These are phyloP conservation scores for Forbesichthys agassizii DNA, from an alignment of 2,113 vertebrate genomes.

Conservation along the genomic window DNA sequence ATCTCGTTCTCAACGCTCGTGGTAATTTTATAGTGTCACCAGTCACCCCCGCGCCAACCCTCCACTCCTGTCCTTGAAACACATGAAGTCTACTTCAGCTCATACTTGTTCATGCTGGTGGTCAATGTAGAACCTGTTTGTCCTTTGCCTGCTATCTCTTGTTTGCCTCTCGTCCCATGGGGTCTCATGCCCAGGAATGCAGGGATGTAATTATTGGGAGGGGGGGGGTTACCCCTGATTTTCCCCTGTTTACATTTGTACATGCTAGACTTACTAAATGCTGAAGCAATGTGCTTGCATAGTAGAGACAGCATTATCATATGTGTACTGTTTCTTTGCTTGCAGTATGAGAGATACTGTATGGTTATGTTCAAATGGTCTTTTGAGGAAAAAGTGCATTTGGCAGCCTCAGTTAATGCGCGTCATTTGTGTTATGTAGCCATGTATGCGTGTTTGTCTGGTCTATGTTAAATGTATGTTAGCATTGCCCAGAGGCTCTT, in stretches of 20 bases:
- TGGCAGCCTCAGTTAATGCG: constrained; percentile 32
- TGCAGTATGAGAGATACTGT: constrained; percentile 54
- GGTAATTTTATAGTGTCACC: constrained; percentile 74
- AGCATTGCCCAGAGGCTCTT: too few relatives aligned
- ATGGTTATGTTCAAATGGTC: constrained; percentile 60
- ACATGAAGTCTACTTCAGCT: constrained; percentile 8
- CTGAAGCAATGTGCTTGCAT: constrained; percentile 47
- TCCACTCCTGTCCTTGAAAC: constrained; percentile 22
- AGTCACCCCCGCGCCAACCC: constrained; percentile 2
- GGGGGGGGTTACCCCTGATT: constrained; percentile 25
- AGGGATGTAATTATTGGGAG: constrained; percentile 22
- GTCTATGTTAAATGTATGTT: background rate
- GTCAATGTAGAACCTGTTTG: constrained; percentile 44
- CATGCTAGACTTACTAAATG: constrained; percentile 29
- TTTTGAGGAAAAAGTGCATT: constrained; percentile 57
- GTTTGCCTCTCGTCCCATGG: constrained; percentile 28
- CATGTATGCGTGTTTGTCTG: constrained; percentile 30
- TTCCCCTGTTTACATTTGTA: constrained; percentile 45
- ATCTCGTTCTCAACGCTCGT: constrained; percentile 76
- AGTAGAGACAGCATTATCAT: too few relatives aligned
- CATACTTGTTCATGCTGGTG: constrained; percentile 37
- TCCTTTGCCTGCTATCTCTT: constrained; percentile 57
- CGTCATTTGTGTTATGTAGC: constrained; percentile 54
- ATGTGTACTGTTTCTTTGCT: background rate
- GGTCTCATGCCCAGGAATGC: constrained; percentile 33